Conservation (phyloP, 2,888 invertebrate genomes). For the Drosophila suboccidentalis region DNA sequence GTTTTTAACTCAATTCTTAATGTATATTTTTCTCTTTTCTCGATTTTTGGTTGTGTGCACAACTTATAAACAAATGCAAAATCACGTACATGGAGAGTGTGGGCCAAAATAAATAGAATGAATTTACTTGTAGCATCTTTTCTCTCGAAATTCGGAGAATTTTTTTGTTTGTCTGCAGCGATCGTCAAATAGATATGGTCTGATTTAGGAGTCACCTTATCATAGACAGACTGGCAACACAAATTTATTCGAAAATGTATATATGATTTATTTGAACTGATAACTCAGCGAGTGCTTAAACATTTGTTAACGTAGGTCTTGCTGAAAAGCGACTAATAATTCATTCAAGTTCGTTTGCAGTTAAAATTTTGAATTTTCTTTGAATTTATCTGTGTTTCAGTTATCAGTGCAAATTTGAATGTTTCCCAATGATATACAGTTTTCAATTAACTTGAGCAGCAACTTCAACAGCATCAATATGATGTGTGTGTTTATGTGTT, state of each 20-base stretch:
- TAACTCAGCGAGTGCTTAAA: background rate
- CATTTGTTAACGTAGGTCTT: constrained; percentile 50
- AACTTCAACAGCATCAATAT: constrained; percentile 44
- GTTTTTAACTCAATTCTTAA: constrained; percentile 5
- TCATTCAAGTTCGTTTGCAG: background rate
- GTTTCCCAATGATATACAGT: constrained; percentile 49
- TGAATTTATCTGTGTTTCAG: constrained; percentile 9
- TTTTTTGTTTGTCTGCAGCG: constrained; percentile 32
- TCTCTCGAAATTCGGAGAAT: constrained; percentile 39
- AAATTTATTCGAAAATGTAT: background rate
- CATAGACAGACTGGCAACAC: background rate
- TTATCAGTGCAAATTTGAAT: constrained; percentile 44
- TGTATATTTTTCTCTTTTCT: constrained; percentile 10
- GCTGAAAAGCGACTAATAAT: constrained; percentile 8
- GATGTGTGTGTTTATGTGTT: background rate
- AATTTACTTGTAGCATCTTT: constrained; percentile 4
- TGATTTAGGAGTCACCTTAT: constrained; percentile 15
- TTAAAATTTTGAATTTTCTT: background rate
- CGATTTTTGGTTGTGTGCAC: constrained; percentile 21
- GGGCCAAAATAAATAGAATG: background rate
- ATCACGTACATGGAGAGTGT: background rate
- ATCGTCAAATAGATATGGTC: constrained; percentile 14
- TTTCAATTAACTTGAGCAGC: constrained; percentile 54
- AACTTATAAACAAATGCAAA: constrained; percentile 49
- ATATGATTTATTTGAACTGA: constrained; percentile 1